phyloP scores from a whole-genome alignment of 2,888 invertebrate genomes.

The Drosophila quinaria region DNA sequence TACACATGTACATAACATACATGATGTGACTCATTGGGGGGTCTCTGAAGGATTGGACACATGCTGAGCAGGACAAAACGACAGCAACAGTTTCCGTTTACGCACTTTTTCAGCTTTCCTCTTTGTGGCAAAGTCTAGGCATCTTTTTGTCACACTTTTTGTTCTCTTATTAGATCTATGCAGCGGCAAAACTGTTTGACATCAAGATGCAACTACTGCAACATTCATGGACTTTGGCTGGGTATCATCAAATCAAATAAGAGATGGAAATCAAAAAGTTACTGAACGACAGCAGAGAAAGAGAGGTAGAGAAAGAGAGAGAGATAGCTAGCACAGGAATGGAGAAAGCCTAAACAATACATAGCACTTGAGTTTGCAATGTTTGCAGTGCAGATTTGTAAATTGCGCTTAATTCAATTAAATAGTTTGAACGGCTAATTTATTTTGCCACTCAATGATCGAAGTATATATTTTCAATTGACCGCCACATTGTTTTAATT shows the following conservation, averaged over 20 bases:
- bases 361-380: conserved; percentile 30
- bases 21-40: conserved; percentile 15
- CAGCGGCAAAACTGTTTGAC: conserved; percentile 14
- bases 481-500: conserved; percentile 53
- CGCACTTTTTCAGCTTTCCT: conserved; percentile 10
- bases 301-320: not conserved
- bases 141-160: not conserved
- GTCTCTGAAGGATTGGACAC: conserved; percentile 2
- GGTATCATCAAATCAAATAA: not conserved
- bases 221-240: conserved; percentile 1
- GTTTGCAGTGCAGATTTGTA: conserved; percentile 54
- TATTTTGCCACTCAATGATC: conserved; percentile 56
- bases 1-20: not conserved
- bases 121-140: conserved; percentile 3
- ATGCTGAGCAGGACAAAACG: conserved; percentile 26
- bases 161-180: conserved; percentile 14
- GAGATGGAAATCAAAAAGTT: not conserved
- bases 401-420: conserved; percentile 67
- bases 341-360: conserved; percentile 14
- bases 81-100: conserved; percentile 30
- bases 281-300: conserved; percentile 1
- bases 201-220: not conserved
- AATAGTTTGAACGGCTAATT: conserved; percentile 61
- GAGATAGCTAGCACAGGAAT: too few species aligned
- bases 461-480: conserved; percentile 33